Conservation (phyloP, 2,797 vertebrate species). For the Ictinia mississippiensis region DNA sequence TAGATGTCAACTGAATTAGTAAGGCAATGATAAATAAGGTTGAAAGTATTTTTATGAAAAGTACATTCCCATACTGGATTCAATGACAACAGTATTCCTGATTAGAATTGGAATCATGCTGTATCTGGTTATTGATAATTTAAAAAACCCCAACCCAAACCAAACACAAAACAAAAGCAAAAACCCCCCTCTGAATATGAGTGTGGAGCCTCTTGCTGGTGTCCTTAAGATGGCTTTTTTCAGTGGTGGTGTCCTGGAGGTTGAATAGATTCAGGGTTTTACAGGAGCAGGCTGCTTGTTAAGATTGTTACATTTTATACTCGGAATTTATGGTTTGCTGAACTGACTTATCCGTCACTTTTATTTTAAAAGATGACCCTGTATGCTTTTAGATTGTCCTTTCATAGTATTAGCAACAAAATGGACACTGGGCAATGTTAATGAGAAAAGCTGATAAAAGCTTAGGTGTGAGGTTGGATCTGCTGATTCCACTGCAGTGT, state of each 20-base stretch:
- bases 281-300: neutral
- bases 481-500: neutral
- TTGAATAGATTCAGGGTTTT: neutral
- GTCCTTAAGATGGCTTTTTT: neutral
- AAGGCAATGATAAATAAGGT: neutral
- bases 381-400: neutral
- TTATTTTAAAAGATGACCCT: neutral
- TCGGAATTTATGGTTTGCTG: neutral
- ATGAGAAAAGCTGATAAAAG: neutral
- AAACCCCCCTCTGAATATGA: neutral
- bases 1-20: neutral
- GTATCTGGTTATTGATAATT: neutral
- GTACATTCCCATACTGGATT: neutral
- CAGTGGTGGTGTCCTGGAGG: neutral
- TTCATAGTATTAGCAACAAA: neutral
- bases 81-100: neutral
- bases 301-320: neutral
- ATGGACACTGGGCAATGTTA: neutral
- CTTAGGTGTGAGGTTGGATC: neutral
- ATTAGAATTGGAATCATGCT: neutral
- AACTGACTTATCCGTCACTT: neutral
- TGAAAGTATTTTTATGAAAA: neutral
- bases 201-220: neutral
- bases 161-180: neutral
- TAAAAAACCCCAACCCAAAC: accelerated